These are phyloP conservation scores for Epinephelus malabaricus DNA, from an alignment of 2,797 vertebrate species.

Conservation along the genomic window DNA sequence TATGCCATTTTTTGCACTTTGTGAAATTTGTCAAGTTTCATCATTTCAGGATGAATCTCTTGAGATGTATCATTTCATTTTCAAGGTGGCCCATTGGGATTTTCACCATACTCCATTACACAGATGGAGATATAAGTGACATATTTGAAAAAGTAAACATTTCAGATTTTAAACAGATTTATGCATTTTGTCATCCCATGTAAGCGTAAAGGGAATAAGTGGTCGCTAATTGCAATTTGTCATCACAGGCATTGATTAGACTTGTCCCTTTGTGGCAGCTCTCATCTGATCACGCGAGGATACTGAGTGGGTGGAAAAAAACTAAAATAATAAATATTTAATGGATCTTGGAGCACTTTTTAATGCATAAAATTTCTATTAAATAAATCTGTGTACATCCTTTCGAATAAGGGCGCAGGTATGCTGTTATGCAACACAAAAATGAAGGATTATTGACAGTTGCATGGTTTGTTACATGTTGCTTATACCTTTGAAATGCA, in stretches of 20 bases:
- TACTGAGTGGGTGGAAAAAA: background rate
- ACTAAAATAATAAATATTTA: background rate
- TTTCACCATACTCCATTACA: background rate
- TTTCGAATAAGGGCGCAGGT: background rate
- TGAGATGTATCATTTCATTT: background rate
- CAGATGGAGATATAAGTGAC: background rate
- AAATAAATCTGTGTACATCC: background rate
- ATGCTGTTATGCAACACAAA: background rate
- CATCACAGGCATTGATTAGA: background rate
- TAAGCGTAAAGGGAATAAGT: background rate
- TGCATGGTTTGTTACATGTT: slow-evolving; percentile 23
- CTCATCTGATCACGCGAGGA: background rate
- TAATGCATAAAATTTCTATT: background rate
- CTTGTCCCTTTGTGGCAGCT: background rate
- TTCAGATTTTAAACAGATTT: background rate
- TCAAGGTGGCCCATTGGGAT: background rate
- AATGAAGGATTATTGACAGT: slow-evolving; percentile 11
- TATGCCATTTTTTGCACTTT: too few species aligned
- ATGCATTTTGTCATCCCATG: slow-evolving; percentile 1
- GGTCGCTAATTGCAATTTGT: background rate
- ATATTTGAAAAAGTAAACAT: background rate
- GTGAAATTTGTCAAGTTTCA: too few species aligned
- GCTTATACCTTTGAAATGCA: slow-evolving; percentile 30
- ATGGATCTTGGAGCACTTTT: background rate
- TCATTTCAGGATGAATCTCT: background rate